Percentiles rank a stretch among this genome's conserved stretches.
Conservation (phyloP, 2,113 vertebrate genomes). For the Ahaetulla prasina region DNA sequence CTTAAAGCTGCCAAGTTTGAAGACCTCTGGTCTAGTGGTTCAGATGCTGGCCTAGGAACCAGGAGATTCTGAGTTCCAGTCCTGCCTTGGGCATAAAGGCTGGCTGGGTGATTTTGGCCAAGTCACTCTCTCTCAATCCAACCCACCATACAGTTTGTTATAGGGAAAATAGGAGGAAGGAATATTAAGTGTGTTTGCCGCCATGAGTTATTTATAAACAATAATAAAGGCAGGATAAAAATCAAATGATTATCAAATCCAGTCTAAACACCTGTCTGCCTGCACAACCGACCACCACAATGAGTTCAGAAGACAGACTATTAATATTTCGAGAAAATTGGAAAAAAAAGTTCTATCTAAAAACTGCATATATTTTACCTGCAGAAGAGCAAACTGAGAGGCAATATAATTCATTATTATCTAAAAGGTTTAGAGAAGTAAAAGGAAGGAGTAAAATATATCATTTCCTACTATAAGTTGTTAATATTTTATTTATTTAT, state of each 20-base stretch:
- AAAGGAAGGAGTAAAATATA: background rate
- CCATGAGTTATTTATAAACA: background rate
- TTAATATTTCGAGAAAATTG: background rate
- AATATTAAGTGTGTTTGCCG: background rate
- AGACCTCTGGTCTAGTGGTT: background rate
- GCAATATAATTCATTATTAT: background rate
- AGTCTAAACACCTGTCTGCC: background rate
- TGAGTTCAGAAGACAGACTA: background rate
- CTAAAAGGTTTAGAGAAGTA: background rate
- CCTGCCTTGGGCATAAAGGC: background rate
- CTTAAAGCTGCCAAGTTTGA: no score
- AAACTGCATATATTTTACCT: background rate
- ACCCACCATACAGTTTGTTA: background rate
- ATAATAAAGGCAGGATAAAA: background rate
- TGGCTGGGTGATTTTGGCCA: background rate
- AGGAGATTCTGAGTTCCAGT: background rate
- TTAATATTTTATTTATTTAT: no score
- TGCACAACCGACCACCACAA: background rate
- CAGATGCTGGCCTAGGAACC: background rate
- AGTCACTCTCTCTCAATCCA: background rate
- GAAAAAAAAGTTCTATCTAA: background rate
- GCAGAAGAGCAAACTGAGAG: background rate
- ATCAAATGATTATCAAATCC: background rate
- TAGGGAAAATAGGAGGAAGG: background rate
- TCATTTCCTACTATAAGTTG: background rate